These are phyloP conservation scores for Drosophila sucinea DNA, from an alignment of 1,140 invertebrate genomes.

Conservation along the genomic window DNA sequence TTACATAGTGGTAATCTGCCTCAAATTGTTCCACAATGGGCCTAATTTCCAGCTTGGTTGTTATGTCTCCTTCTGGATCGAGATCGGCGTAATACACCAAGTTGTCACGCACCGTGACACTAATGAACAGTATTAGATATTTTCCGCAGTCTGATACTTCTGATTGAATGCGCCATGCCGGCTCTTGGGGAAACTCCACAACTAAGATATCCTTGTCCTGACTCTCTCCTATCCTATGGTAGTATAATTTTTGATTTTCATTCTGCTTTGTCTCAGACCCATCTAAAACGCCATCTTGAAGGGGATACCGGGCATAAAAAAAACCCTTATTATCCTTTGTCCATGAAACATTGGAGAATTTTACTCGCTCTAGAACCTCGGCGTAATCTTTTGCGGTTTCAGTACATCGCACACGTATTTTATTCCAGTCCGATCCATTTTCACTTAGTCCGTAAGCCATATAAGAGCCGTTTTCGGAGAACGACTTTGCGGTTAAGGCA, in stretches of 20 bases:
- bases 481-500: conserved; percentile 90
- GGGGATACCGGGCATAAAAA: conserved; percentile 94
- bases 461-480: conserved; percentile 95
- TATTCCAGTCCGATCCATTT: conserved; percentile 98
- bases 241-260: conserved; percentile 96
- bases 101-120: conserved; percentile 88
- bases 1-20: conserved; percentile 97
- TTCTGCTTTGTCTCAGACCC: conserved; percentile 95
- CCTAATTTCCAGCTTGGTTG: conserved; percentile 87
- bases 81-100: conserved; percentile 93
- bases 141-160: conserved; percentile 94
- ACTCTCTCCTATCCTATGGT: conserved; percentile 94
- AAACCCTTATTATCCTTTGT: conserved; percentile 97
- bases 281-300: conserved; percentile 91
- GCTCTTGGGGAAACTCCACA: conserved; percentile 95
- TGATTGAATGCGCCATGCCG: conserved; percentile 91
- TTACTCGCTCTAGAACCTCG: conserved; percentile 95
- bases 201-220: conserved; percentile 95
- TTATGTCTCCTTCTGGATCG: conserved; percentile 86
- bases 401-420: conserved; percentile 92
- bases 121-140: conserved; percentile 91
- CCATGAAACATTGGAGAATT: conserved; percentile 96
- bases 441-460: conserved; percentile 96
- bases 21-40: conserved; percentile 95
- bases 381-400: conserved; percentile 92